Percentiles rank a stretch among this genome's conserved stretches.
These are phyloP conservation scores for Entomyzon cyanotis DNA, from an alignment of 2,113 vertebrate genomes.

Conservation along the genomic window DNA sequence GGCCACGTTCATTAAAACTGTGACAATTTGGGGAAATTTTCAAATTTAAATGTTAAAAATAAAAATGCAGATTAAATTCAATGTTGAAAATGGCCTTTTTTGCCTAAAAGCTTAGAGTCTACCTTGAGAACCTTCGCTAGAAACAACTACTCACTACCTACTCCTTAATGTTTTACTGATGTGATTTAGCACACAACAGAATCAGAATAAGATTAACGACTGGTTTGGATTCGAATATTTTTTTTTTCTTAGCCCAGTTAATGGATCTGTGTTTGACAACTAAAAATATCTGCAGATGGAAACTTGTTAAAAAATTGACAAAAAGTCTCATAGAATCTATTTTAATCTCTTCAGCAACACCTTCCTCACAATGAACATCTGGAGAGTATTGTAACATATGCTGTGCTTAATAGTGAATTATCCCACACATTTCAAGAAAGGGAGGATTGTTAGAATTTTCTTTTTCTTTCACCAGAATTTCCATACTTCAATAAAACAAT, in stretches of 20 bases:
- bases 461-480: not conserved
- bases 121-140: not conserved
- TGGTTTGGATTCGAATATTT: not conserved
- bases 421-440: not conserved
- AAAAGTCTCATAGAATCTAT: not conserved
- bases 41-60: not conserved
- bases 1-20: not conserved
- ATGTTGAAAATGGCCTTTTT: fast-evolving
- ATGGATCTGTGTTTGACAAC: not conserved
- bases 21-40: not conserved
- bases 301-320: not conserved
- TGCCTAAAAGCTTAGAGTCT: not conserved
- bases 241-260: fast-evolving
- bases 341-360: not conserved
- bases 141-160: not conserved
- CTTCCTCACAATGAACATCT: not conserved
- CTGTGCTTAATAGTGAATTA: not conserved
- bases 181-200: not conserved
- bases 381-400: not conserved
- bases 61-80: not conserved
- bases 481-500: not conserved
- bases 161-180: not conserved
- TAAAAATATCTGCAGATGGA: not conserved
- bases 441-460: not conserved
- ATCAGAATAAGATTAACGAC: not conserved